phyloP scores from a whole-genome alignment of 2,797 vertebrate genomes.

The Sebastes nivosus region DNA sequence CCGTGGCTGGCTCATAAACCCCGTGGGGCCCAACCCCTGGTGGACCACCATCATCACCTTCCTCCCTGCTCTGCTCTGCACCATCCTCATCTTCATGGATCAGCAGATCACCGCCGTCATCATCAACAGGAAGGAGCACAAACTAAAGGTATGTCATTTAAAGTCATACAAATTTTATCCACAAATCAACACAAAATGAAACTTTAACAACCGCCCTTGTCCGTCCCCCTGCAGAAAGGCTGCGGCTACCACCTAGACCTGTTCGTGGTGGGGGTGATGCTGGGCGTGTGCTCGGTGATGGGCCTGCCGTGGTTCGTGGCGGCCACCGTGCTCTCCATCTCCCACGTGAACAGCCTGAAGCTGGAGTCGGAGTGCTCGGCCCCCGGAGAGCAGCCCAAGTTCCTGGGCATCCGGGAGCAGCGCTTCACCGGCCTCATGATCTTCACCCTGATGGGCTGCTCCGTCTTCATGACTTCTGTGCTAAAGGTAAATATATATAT shows the following conservation, averaged over 20 bases:
- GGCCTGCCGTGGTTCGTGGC: conserved; percentile 98
- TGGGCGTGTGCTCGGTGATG: conserved; percentile 97
- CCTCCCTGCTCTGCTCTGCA: conserved; percentile 96
- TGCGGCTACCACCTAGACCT: conserved; percentile 98
- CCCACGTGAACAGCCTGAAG: conserved; percentile 98
- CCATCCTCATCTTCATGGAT: conserved; percentile 99
- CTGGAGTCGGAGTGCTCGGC: conserved; percentile 98
- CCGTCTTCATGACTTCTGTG: conserved; percentile 97
- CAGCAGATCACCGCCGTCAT: conserved; percentile 99
- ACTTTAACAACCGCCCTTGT: not conserved
- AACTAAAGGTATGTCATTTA: conserved; percentile 88
- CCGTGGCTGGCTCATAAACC: conserved; percentile 95
- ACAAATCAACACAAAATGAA: not conserved
- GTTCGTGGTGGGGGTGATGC: conserved; percentile 96
- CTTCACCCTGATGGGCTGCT: conserved; percentile 98
- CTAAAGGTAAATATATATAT: conserved; percentile 86
- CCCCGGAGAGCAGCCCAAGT: conserved; percentile 98
- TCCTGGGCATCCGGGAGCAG: conserved; percentile 97
- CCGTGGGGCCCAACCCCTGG: conserved; percentile 97
- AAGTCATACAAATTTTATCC: not conserved
- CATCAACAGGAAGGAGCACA: conserved; percentile 99
- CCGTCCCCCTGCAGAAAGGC: conserved; percentile 88
- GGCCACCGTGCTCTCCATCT: conserved; percentile 98
- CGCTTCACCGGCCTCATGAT: conserved; percentile 99
- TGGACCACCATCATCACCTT: conserved; percentile 93